phyloP scores from a whole-genome alignment of 1,140 invertebrate genomes.

The Linepithema humile region DNA sequence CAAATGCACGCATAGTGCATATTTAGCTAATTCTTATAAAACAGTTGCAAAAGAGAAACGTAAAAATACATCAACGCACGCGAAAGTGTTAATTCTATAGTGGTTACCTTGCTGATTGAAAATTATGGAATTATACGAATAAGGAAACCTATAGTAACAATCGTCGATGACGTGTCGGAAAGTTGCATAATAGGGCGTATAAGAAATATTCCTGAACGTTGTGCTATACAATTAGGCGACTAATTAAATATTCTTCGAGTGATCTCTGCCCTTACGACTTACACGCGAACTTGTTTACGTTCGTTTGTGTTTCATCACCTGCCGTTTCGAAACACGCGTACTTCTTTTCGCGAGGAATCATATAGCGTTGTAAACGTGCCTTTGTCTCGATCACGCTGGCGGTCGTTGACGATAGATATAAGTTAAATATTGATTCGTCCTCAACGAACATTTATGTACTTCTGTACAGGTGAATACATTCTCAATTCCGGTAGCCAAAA shows the following conservation, averaged over 20 bases:
- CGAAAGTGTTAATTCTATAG: background rate
- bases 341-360: background rate
- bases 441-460: background rate
- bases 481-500: constrained; percentile 72
- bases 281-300: constrained; percentile 69
- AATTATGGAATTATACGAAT: constrained; percentile 2
- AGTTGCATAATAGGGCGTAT: constrained; percentile 27
- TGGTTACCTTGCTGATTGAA: background rate
- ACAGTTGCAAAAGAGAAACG: background rate
- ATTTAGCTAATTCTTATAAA: background rate
- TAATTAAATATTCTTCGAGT: constrained; percentile 63
- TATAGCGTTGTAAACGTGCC: background rate
- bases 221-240: constrained; percentile 34
- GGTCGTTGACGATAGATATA: background rate
- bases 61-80: background rate
- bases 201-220: constrained; percentile 23
- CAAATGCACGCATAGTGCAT: background rate
- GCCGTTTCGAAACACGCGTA: constrained; percentile 11
- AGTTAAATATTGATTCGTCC: background rate
- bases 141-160: constrained; percentile 22
- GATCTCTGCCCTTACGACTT: constrained; percentile 47
- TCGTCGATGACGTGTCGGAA: constrained; percentile 39
- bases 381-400: background rate
- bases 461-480: constrained; percentile 81
- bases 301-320: constrained; percentile 56